Conservation (phyloP, 2,113 vertebrate species). For the Copsychus sechellarum region DNA sequence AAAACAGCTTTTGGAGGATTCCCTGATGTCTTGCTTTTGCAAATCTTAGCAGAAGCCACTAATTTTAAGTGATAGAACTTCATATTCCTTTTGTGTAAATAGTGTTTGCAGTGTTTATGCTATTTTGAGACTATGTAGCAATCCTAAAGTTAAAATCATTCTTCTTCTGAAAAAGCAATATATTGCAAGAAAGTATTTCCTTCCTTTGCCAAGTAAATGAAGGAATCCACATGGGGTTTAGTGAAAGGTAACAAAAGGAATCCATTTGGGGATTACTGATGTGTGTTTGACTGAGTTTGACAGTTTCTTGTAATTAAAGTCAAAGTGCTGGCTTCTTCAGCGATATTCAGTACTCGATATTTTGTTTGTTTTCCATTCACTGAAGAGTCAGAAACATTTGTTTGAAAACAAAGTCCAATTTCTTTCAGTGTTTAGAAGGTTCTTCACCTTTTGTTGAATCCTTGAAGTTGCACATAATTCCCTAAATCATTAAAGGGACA, state of each 20-base stretch:
- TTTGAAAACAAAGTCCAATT: neutral
- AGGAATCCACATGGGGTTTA: neutral
- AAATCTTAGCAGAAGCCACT: neutral
- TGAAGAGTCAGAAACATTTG: neutral
- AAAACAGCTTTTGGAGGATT: neutral
- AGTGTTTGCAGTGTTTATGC: neutral
- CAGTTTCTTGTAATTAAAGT: neutral
- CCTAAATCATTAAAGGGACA: neutral
- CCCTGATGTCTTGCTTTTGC: neutral
- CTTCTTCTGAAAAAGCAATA: neutral
- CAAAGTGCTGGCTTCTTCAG: neutral
- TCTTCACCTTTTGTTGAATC: neutral
- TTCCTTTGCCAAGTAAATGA: neutral
- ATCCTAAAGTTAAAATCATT: neutral
- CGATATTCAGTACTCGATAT: neutral
- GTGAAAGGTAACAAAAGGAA: neutral
- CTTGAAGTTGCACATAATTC: neutral
- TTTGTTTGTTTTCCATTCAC: constrained; percentile 6
- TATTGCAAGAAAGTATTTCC: neutral
- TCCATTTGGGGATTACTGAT: neutral
- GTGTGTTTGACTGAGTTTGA: neutral
- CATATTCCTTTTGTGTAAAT: neutral
- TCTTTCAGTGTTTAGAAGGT: neutral
- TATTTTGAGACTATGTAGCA: neutral
- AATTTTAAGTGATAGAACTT: neutral